phyloP scores from a whole-genome alignment of 2,797 vertebrate species.

The Momotus momota region DNA sequence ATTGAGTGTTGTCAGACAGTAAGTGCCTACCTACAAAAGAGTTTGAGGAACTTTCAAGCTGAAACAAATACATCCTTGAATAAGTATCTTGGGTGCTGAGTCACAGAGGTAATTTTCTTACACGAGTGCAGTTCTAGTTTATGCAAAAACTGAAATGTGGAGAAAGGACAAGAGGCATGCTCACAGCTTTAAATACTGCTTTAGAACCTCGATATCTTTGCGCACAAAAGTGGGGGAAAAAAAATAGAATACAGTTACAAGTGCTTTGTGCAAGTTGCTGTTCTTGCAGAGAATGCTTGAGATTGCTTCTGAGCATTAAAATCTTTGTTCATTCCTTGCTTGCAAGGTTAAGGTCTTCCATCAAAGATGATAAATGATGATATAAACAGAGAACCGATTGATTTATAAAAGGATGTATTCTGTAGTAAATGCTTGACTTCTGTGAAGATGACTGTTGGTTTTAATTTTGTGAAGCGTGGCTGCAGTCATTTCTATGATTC shows the following conservation, averaged over 20 bases:
- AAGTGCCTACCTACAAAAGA: not conserved
- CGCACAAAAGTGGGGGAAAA: not conserved
- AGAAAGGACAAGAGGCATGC: not conserved
- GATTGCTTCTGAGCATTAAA: not conserved
- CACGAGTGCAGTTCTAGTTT: not conserved
- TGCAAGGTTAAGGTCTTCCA: not conserved
- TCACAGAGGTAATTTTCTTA: not conserved
- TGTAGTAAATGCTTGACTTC: not conserved
- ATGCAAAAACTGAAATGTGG: not conserved
- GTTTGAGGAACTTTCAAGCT: not conserved
- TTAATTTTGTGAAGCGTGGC: slow-evolving; percentile 18
- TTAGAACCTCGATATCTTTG: not conserved
- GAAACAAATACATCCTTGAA: slow-evolving; percentile 20
- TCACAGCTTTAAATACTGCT: not conserved
- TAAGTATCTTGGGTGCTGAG: not conserved
- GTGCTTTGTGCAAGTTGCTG: not conserved
- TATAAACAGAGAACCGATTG: not conserved
- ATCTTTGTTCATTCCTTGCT: not conserved
- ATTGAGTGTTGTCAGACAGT: not conserved
- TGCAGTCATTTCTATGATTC: slow-evolving; percentile 18
- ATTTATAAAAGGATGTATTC: not conserved
- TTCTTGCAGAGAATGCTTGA: not conserved
- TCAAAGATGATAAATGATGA: not conserved
- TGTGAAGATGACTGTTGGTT: not conserved
- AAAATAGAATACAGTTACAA: not conserved